Base-by-base conservation (phyloP, 2,113 vertebrate genomes). In the Gavia stellata region DNA sequence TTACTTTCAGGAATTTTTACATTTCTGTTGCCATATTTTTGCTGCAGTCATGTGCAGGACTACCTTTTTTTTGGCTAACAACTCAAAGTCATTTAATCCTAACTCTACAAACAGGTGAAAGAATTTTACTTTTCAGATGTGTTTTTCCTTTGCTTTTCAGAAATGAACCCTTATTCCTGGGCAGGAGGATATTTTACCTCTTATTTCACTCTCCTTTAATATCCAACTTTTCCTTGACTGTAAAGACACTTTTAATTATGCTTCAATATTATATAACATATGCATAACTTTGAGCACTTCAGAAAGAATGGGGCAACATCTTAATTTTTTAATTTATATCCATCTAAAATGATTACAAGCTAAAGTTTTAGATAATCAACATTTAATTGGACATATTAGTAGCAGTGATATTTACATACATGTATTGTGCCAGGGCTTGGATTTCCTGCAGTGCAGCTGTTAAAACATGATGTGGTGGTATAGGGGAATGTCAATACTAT, bases 301-400 rank as follows among this genome's bases (percentile, higher is more conserved):
- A 74, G 47, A 74, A 85, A 31, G 16, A 59, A 53, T 34, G 14
- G 21, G 9, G 12, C 0, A 3, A n/a, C 21, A 28, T 47, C 29
- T 72, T 18, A 53, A 3, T 40, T 63, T 78, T 91, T 33, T 1
- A 61, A 45, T 78, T 87, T 95, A 83, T 92, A 79, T 91, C 36
- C 21, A 52, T 97, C 59, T 85, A 62, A 94, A 94, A 42, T 53
- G 55, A 95, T 44, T 91, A 94, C 67, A 85, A 80, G 78, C 38
- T 88, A 40, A 92, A 88, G 70, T 88, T 97, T 97, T 97, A 90
- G 90, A 96, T 95, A 95, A 94, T 91, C 67, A 90, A 68, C 26
- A 75, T 56, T 91, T 96, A 94, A 97, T 90, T 96, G 78, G 95
- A 91, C 65, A 79, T 91, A 44, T 72, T 94, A 52, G 8, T 58